Evolutionary conservation across 2,797 vertebrate species (phyloP).

Genomic region (Takifugu ocellatus): DNA sequence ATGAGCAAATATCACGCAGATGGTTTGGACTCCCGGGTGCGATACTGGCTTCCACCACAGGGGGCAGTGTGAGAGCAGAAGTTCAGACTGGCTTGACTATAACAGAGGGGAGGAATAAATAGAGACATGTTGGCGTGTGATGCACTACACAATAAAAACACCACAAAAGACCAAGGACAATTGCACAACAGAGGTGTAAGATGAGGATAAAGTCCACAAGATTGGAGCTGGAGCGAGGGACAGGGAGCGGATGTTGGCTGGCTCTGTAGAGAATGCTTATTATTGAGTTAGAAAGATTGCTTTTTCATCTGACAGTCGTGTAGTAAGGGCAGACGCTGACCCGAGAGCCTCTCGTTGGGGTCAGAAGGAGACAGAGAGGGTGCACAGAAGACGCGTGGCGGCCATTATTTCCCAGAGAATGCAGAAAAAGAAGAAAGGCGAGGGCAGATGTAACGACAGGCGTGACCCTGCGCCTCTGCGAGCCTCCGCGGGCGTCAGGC

Average conservation of each 20-base stretch:
- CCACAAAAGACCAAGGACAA: no score
- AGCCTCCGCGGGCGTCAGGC: constrained; percentile 34
- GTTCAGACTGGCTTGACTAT: constrained; percentile 48
- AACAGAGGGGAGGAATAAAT: constrained; percentile 33
- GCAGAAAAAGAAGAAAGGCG: constrained; percentile 34
- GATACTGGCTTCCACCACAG: constrained; percentile 39
- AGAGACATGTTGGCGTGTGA: background rate
- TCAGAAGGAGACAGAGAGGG: background rate
- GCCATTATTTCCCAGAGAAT: constrained; percentile 42
- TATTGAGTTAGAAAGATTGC: constrained; percentile 59
- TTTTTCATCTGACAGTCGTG: constrained; percentile 46
- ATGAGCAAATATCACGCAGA: background rate
- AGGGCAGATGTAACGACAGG: constrained; percentile 30
- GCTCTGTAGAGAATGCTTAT: constrained; percentile 40
- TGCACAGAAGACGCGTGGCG: constrained; percentile 23
- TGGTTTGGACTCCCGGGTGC: background rate
- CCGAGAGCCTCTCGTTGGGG: constrained; percentile 59
- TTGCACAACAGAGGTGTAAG: background rate
- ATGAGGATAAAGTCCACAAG: constrained; percentile 8
- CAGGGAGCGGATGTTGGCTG: constrained; percentile 15
- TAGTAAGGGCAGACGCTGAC: constrained; percentile 54
- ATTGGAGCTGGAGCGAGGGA: constrained; percentile 14
- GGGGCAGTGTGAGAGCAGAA: constrained; percentile 32
- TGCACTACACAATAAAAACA: no score
- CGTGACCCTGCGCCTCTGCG: constrained; percentile 47